Conservation (phyloP, 92 coral and sea anemone species). For the Diadumene lineata region DNA sequence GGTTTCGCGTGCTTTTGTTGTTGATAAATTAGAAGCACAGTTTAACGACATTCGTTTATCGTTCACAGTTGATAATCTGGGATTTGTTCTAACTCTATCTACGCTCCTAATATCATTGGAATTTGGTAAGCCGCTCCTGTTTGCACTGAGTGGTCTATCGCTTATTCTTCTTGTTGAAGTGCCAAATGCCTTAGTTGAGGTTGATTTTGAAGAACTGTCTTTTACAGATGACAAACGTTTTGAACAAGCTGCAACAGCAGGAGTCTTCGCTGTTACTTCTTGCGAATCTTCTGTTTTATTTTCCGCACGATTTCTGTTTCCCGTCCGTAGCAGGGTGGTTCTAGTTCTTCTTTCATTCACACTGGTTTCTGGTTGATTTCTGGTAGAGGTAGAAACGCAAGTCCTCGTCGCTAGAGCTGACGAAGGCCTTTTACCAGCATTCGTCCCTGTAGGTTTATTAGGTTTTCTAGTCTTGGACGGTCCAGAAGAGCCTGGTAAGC, state of each 20-base stretch:
- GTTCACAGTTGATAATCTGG: not conserved
- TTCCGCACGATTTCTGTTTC: not conserved
- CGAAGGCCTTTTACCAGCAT: not conserved
- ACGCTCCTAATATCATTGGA: not conserved
- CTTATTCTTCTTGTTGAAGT: not conserved
- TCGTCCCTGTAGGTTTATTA: too few species aligned
- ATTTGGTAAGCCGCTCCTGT: not conserved
- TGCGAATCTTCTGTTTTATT: not conserved
- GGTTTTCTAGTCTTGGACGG: not conserved
- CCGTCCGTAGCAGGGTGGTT: not conserved
- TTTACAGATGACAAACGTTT: not conserved
- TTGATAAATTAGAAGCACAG: not conserved
- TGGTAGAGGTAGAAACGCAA: not conserved
- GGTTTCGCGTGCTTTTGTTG: not conserved
- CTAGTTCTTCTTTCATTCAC: not conserved
- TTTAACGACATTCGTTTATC: not conserved
- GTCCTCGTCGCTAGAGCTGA: conserved; percentile 3
- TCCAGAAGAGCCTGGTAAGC: not conserved
- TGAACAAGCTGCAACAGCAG: not conserved
- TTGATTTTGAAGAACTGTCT: not conserved
- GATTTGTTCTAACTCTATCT: not conserved
- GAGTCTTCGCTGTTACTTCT: not conserved
- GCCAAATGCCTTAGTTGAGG: not conserved
- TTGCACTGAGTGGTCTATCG: not conserved
- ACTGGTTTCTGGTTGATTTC: not conserved